These are phyloP conservation scores for Scartelaos histophorus DNA, from an alignment of 2,113 vertebrate species.

Conservation along the genomic window DNA sequence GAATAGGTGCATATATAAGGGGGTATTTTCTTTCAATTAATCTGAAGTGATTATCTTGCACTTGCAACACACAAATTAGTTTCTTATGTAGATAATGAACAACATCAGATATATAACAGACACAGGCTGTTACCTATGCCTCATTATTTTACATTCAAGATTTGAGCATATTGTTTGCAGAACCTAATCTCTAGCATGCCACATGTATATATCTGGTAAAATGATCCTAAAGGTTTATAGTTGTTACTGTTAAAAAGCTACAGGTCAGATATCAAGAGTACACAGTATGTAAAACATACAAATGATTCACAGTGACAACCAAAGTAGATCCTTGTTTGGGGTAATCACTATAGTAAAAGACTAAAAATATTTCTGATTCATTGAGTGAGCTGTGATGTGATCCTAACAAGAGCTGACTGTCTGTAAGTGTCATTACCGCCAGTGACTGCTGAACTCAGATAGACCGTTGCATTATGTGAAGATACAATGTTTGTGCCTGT, in stretches of 20 bases:
- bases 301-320: background rate
- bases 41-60: background rate
- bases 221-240: background rate
- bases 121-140: background rate
- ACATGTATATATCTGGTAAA: background rate
- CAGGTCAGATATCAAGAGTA: background rate
- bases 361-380: background rate
- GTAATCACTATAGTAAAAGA: background rate
- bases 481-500: slow-evolving; percentile 11
- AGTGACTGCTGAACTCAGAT: slow-evolving; percentile 11
- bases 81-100: slow-evolving; percentile 28
- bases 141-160: background rate
- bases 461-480: slow-evolving; percentile 35
- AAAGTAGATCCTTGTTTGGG: background rate
- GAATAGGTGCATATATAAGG: background rate
- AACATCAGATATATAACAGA: background rate
- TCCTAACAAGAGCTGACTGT: background rate
- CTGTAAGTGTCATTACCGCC: background rate
- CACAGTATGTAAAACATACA: background rate
- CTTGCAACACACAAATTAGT: slow-evolving; percentile 16
- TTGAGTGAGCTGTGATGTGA: background rate
- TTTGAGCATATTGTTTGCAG: background rate
- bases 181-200: background rate
- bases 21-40: background rate
- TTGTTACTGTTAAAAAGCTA: background rate